These are phyloP conservation scores for Natrix natrix DNA, from an alignment of 2,797 vertebrate species.

Conservation along the genomic window DNA sequence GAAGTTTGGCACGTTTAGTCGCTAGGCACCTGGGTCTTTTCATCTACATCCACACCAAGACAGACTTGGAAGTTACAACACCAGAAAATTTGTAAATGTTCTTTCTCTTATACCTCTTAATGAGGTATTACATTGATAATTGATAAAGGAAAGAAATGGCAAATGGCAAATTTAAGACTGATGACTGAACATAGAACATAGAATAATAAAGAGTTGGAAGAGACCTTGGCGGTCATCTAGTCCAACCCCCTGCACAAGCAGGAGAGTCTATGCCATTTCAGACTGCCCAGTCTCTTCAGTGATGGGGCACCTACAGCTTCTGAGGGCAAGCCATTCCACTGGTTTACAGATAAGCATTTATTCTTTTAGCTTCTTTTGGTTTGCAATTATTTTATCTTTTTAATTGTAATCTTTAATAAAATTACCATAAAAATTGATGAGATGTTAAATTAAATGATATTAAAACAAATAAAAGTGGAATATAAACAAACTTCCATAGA, in stretches of 20 bases:
- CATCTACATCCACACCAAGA: constrained; percentile 41
- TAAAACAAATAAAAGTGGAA: constrained; percentile 27
- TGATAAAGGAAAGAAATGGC: neutral
- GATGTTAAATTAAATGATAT: constrained; percentile 22
- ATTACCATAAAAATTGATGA: neutral
- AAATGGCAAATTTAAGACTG: neutral
- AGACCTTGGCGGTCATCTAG: neutral
- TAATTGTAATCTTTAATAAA: neutral
- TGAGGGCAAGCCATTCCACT: too few species aligned
- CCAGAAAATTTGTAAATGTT: constrained; percentile 41
- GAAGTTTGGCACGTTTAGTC: neutral
- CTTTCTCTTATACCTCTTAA: constrained; percentile 39
- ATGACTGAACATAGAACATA: neutral
- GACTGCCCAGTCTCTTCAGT: too few species aligned
- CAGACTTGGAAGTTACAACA: constrained; percentile 44
- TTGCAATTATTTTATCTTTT: neutral
- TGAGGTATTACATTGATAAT: constrained; percentile 54
- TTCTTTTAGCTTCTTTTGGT: neutral
- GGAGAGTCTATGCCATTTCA: too few species aligned
- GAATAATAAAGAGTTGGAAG: neutral
- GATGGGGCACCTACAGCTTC: too few species aligned
- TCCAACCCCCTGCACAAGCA: neutral
- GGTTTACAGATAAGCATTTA: neutral
- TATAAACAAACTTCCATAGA: constrained; percentile 28
- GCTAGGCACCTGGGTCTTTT: constrained; percentile 20